Evolutionary conservation across 2,113 vertebrate genomes (phyloP).

Genomic region (Anolis sagrei): DNA sequence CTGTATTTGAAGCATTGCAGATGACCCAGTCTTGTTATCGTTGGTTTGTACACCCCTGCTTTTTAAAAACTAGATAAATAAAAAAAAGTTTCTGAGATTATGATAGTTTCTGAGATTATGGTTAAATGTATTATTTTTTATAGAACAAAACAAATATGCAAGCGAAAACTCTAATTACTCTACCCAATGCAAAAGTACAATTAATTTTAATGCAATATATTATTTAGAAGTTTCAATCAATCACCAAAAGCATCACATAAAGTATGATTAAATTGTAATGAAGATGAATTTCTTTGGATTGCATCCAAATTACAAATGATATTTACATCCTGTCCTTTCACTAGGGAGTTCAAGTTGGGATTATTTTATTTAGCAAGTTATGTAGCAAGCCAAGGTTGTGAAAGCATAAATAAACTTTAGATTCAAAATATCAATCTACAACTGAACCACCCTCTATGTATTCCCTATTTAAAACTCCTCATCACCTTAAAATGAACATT

Average conservation of each 20-base stretch:
- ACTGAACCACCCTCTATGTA: too few relatives aligned
- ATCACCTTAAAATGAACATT: too few relatives aligned
- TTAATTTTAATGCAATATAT: conserved; percentile 1
- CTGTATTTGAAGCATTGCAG: not conserved
- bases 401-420: too few relatives aligned
- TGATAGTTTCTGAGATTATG: not conserved
- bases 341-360: not conserved
- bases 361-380: not conserved
- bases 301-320: not conserved
- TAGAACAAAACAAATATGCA: not conserved
- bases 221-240: not conserved
- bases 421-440: too few relatives aligned
- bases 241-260: not conserved
- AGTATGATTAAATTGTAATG: not conserved
- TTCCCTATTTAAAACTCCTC: too few relatives aligned
- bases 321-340: not conserved
- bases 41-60: not conserved
- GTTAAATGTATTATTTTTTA: not conserved
- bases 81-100: not conserved
- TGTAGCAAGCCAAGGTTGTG: too few relatives aligned
- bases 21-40: not conserved
- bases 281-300: not conserved
- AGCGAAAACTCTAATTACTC: not conserved
- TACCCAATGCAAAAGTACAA: not conserved
- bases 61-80: not conserved